phyloP scores from a whole-genome alignment of 1,140 invertebrate species.

The Drosophila bocqueti region DNA sequence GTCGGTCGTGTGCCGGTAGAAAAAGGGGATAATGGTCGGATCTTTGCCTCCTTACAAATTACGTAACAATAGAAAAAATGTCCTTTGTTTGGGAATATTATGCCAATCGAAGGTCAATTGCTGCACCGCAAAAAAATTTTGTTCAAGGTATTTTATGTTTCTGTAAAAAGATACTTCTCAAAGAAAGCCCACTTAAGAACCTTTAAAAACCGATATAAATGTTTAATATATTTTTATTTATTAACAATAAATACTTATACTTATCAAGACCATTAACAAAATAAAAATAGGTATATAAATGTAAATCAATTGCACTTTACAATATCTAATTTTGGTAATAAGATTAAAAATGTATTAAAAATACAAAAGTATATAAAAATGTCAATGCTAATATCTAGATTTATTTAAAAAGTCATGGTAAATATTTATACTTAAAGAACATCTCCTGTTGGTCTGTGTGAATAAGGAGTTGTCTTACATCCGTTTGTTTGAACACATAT shows the following conservation, averaged over 20 bases:
- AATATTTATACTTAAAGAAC: neutral
- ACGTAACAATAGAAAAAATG: slow-evolving; percentile 17
- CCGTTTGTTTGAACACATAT: neutral
- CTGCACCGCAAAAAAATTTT: neutral
- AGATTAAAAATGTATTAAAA: too few species aligned
- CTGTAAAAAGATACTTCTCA: neutral
- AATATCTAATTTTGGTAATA: too few species aligned
- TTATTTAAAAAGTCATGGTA: neutral
- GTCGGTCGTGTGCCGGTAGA: slow-evolving; percentile 44
- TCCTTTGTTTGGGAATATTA: neutral
- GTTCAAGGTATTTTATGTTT: neutral
- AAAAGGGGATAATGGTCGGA: slow-evolving; percentile 30
- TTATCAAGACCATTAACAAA: too few species aligned
- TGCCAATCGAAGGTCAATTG: neutral
- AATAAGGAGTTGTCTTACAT: neutral
- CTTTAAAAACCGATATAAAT: neutral
- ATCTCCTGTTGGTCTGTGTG: neutral
- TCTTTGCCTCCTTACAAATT: neutral
- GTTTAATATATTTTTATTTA: neutral
- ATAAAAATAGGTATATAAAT: too few species aligned
- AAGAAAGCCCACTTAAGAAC: too few species aligned
- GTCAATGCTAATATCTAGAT: neutral
- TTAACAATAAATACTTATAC: too few species aligned
- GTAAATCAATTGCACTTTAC: too few species aligned
- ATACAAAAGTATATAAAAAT: neutral